Conservation (phyloP, 2,888 invertebrate species). For the Amphimallon solstitiale region DNA sequence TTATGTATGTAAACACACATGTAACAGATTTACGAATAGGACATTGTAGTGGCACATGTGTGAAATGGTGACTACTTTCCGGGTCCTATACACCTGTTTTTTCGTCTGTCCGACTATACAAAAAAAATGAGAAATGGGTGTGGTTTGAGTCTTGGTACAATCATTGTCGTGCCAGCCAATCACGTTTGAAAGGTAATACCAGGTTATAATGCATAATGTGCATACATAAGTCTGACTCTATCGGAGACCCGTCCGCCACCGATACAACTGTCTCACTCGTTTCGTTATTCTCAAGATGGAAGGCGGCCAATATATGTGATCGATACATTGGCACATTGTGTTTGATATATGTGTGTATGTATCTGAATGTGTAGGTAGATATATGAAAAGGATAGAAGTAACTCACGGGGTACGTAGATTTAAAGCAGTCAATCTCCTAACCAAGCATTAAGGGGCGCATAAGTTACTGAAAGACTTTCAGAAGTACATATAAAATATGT, state of each 20-base stretch:
- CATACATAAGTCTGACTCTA: slow-evolving; percentile 58
- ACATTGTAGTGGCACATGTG: slow-evolving; percentile 53
- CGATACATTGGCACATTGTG: slow-evolving; percentile 39
- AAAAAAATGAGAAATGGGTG: slow-evolving; percentile 59
- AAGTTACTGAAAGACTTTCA: not conserved
- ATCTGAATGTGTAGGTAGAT: slow-evolving; percentile 23
- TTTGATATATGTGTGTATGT: slow-evolving; percentile 21
- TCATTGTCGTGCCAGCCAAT: slow-evolving; percentile 64
- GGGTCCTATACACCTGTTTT: slow-evolving; percentile 54
- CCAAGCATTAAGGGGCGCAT: no score
- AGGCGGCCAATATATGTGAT: slow-evolving; percentile 49
- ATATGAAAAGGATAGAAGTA: no score
- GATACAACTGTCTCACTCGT: slow-evolving; percentile 55
- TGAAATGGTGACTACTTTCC: slow-evolving; percentile 31
- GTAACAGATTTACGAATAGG: not conserved
- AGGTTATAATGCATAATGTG: slow-evolving; percentile 63
- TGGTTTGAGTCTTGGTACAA: slow-evolving; percentile 61
- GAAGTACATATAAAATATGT: not conserved
- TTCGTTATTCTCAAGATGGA: slow-evolving; percentile 63
- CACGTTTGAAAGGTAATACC: slow-evolving; percentile 62
- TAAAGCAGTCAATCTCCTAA: no score
- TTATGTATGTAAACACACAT: slow-evolving; percentile 60
- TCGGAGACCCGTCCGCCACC: slow-evolving; percentile 53
- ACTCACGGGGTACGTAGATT: no score
- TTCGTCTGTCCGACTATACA: slow-evolving; percentile 49